phyloP scores from a whole-genome alignment of 2,797 vertebrate species.

The Kryptopterus vitreolus region DNA sequence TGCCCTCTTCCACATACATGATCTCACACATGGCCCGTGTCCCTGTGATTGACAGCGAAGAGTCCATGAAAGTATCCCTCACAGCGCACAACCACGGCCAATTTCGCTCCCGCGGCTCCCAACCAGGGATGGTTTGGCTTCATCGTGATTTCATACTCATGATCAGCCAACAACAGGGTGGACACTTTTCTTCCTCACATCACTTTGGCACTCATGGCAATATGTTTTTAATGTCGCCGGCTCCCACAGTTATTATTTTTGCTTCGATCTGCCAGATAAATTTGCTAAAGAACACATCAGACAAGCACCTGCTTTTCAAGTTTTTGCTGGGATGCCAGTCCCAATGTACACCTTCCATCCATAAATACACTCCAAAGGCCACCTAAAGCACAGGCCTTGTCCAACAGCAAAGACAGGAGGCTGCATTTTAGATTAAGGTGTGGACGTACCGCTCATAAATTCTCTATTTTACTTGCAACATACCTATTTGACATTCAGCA shows the following conservation, averaged over 20 bases:
- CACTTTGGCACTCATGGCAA: background rate
- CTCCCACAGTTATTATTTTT: conserved; percentile 5
- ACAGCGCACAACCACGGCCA: background rate
- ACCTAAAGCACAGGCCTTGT: background rate
- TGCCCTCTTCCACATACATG: background rate
- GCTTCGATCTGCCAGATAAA: background rate
- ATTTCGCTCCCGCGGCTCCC: background rate
- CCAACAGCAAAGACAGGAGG: background rate
- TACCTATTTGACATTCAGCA: too few species aligned
- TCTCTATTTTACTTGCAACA: too few species aligned
- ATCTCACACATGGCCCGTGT: background rate
- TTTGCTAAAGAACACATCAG: background rate
- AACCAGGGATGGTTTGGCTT: background rate
- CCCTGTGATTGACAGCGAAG: background rate
- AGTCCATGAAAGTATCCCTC: background rate
- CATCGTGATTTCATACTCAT: background rate
- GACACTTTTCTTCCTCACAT: background rate
- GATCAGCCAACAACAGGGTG: background rate
- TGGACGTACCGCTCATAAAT: background rate
- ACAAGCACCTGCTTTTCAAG: background rate
- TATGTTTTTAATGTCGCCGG: background rate
- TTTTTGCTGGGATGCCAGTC: background rate
- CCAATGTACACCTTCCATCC: background rate
- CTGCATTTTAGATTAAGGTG: background rate
- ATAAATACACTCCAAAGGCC: background rate